Evolutionary conservation across 1,140 invertebrate species (phyloP).

Genomic region (Drosophila tristis): DNA sequence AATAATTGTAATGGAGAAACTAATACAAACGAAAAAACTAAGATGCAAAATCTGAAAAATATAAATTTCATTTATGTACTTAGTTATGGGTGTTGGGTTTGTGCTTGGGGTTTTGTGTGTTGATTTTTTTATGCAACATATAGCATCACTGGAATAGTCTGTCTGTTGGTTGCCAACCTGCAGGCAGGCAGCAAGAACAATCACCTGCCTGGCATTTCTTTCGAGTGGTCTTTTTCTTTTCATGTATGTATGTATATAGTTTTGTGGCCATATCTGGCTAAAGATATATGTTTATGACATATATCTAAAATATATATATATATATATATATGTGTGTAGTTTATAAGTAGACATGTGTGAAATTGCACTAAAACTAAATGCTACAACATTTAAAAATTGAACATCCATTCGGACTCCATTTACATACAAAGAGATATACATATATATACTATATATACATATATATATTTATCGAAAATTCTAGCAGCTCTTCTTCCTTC

Average conservation of each 20-base stretch:
- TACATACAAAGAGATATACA: conserved; percentile 13
- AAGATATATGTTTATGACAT: conserved; percentile 18
- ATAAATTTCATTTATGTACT: conserved; percentile 78
- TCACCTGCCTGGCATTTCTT: conserved; percentile 22
- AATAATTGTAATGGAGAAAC: conserved; percentile 48
- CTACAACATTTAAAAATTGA: conserved; percentile 80
- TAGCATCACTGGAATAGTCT: conserved; percentile 80
- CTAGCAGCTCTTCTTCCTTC: conserved; percentile 52
- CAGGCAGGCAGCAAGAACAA: too few relatives aligned
- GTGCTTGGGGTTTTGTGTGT: conserved; percentile 23
- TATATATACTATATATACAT: conserved; percentile 32
- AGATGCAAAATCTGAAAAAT: conserved; percentile 37
- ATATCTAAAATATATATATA: conserved; percentile 16
- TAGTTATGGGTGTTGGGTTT: conserved; percentile 51
- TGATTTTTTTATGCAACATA: conserved; percentile 71
- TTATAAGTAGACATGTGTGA: conserved; percentile 69
- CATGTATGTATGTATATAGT: conserved; percentile 26
- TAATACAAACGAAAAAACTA: conserved; percentile 45
- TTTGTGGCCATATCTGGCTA: conserved; percentile 33
- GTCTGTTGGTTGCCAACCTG: conserved; percentile 32
- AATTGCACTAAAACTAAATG: conserved; percentile 82
- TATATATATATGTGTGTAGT: conserved; percentile 20
- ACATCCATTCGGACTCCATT: conserved; percentile 32
- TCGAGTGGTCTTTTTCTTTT: conserved; percentile 61
- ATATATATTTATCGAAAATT: conserved; percentile 58